A percentile compares a stretch with the other conserved stretches of the same genome.
These are phyloP conservation scores for Drosophila nigrodunni DNA, from an alignment of 1,140 invertebrate species.

Conservation along the genomic window DNA sequence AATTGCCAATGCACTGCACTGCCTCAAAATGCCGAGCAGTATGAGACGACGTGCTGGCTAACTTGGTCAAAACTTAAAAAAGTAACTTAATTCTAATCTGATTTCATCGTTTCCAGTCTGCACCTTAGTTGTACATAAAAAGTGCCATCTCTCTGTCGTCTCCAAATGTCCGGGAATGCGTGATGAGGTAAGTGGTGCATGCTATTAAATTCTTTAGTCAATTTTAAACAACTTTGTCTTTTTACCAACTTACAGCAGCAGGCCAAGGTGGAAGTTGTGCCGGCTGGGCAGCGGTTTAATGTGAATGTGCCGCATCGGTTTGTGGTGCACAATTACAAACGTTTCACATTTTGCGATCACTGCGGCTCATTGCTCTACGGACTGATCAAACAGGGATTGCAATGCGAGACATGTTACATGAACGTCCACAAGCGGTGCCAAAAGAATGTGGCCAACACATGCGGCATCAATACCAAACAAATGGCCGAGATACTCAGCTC, in stretches of 20 bases:
- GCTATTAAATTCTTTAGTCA: not conserved
- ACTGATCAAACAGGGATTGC: constrained; percentile 97
- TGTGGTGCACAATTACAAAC: constrained; percentile 96
- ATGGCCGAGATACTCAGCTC: constrained; percentile 96
- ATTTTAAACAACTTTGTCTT: constrained; percentile 1
- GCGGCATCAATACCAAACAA: constrained; percentile 98
- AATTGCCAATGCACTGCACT: constrained; percentile 12
- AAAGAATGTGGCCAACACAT: constrained; percentile 99
- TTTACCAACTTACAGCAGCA: constrained; percentile 57
- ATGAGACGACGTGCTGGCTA: constrained; percentile 10
- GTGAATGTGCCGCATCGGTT: constrained; percentile 99
- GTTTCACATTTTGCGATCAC: constrained; percentile 99
- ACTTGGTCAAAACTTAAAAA: constrained; percentile 7
- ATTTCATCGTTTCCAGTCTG: constrained; percentile 90
- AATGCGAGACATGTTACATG: constrained; percentile 98
- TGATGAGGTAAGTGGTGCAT: constrained; percentile 89
- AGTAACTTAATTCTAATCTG: constrained; percentile 42
- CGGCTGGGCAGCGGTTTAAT: constrained; percentile 93
- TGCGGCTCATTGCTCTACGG: constrained; percentile 97
- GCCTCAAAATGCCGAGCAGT: constrained; percentile 11
- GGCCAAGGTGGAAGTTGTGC: constrained; percentile 84
- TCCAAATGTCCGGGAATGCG: constrained; percentile 98
- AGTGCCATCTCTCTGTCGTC: constrained; percentile 96
- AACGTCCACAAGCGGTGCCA: constrained; percentile 99
- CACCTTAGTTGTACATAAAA: constrained; percentile 98